These are phyloP conservation scores for Trachythela sp. DNA, from an alignment of 64 coral and sea anemone genomes.

Conservation along the genomic window DNA sequence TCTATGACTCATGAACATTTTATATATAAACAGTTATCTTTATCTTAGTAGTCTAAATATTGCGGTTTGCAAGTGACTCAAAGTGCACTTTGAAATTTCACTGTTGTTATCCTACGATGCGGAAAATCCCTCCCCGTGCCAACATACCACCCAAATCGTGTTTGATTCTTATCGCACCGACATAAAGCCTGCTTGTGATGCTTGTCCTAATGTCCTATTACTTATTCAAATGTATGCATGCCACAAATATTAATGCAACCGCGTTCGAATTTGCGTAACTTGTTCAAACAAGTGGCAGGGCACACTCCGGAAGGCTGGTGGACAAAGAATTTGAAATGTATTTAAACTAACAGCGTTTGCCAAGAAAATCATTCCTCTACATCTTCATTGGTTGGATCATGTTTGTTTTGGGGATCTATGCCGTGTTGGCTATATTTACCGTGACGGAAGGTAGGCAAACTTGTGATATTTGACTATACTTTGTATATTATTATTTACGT, in stretches of 20 bases:
- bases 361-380: not conserved
- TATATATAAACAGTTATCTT: too few relatives aligned
- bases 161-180: not conserved
- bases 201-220: not conserved
- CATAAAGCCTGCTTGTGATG: not conserved
- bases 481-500: not conserved
- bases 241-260: not conserved
- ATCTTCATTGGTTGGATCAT: not conserved
- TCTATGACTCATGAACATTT: too few relatives aligned
- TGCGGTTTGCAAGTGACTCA: not conserved
- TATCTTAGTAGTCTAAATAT: not conserved
- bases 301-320: not conserved
- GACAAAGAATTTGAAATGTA: not conserved
- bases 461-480: not conserved
- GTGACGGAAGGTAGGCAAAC: not conserved
- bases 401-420: not conserved
- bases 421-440: not conserved
- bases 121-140: not conserved
- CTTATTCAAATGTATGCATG: not conserved
- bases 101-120: not conserved
- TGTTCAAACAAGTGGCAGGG: not conserved
- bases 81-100: not conserved
- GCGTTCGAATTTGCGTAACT: not conserved
- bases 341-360: not conserved
- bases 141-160: not conserved